A percentile compares a stretch with the other conserved stretches of the same genome.
These are phyloP conservation scores for Amphiduros pacificus DNA, from an alignment of 2,888 invertebrate species.

Conservation along the genomic window DNA sequence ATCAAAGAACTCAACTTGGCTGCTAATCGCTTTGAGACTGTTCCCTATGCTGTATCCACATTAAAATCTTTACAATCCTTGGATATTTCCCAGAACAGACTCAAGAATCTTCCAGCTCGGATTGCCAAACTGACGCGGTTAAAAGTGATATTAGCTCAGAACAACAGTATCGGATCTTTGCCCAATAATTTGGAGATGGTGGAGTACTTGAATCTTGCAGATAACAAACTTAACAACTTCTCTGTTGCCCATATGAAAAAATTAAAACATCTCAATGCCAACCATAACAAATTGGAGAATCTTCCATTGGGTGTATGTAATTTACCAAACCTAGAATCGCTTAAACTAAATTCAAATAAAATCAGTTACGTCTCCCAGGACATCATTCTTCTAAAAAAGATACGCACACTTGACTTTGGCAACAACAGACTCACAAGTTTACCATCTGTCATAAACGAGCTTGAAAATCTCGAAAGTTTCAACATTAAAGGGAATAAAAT, in stretches of 20 bases:
- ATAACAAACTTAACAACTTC: slow-evolving; percentile 45
- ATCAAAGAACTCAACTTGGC: slow-evolving; percentile 48
- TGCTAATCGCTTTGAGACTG: slow-evolving; percentile 43
- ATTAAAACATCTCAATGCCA: slow-evolving; percentile 45
- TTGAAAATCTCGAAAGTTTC: slow-evolving; percentile 48
- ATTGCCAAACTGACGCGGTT: slow-evolving; percentile 37
- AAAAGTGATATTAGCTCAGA: slow-evolving; percentile 42
- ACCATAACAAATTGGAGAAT: slow-evolving; percentile 45
- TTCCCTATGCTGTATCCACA: slow-evolving; percentile 40
- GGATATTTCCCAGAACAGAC: slow-evolving; percentile 49
- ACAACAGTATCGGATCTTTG: slow-evolving; percentile 41
- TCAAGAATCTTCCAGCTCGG: slow-evolving; percentile 40
- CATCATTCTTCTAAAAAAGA: slow-evolving; percentile 41
- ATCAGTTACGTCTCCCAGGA: slow-evolving; percentile 49
- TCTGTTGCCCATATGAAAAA: slow-evolving; percentile 44
- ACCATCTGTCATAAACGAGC: slow-evolving; percentile 46
- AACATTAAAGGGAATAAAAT: slow-evolving; percentile 48
- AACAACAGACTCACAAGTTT: slow-evolving; percentile 46
- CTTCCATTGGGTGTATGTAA: slow-evolving; percentile 49
- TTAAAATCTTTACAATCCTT: slow-evolving; percentile 44
- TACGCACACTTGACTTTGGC: slow-evolving; percentile 48
- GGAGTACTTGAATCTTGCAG: slow-evolving; percentile 45
- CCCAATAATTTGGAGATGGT: slow-evolving; percentile 39
- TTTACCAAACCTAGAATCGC: slow-evolving; percentile 38
- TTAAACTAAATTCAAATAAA: slow-evolving; percentile 44